phyloP scores from a whole-genome alignment of 2,113 vertebrate genomes.

The Platysternon megacephalum region DNA sequence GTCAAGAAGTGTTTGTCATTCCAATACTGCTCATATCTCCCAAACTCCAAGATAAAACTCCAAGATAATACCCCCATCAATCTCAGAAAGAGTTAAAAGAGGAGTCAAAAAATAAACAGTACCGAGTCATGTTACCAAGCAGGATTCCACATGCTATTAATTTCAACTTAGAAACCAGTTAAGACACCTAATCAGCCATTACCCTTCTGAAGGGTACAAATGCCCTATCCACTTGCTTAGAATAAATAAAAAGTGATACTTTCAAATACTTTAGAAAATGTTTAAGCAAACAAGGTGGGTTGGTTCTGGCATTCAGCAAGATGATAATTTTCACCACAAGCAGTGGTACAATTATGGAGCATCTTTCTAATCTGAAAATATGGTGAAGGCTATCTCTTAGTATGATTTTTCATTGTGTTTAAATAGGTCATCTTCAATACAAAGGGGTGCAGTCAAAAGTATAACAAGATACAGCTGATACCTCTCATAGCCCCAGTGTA shows the following conservation, averaged over 20 bases:
- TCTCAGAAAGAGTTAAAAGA: conserved; percentile 76
- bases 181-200: conserved; percentile 71
- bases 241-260: conserved; percentile 55
- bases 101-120: conserved; percentile 64
- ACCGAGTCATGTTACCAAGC: conserved; percentile 58
- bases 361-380: neutral
- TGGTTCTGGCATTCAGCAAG: conserved; percentile 13
- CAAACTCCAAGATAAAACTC: conserved; percentile 61
- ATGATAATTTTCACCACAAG: neutral
- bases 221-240: neutral
- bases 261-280: conserved; percentile 2
- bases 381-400: fast-evolving
- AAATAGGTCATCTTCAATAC: neutral
- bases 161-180: conserved; percentile 74
- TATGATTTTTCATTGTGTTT: neutral
- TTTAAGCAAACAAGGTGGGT: neutral
- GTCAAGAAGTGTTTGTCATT: conserved; percentile 76
- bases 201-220: conserved; percentile 48
- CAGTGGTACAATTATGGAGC: neutral
- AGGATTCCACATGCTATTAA: conserved; percentile 73
- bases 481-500: neutral
- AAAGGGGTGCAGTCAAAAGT: neutral
- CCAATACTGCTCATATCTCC: conserved; percentile 59
- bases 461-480: neutral
- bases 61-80: conserved; percentile 64